Evolutionary conservation across 1,140 invertebrate genomes (phyloP).

Genomic region (Ceratina japonica): DNA sequence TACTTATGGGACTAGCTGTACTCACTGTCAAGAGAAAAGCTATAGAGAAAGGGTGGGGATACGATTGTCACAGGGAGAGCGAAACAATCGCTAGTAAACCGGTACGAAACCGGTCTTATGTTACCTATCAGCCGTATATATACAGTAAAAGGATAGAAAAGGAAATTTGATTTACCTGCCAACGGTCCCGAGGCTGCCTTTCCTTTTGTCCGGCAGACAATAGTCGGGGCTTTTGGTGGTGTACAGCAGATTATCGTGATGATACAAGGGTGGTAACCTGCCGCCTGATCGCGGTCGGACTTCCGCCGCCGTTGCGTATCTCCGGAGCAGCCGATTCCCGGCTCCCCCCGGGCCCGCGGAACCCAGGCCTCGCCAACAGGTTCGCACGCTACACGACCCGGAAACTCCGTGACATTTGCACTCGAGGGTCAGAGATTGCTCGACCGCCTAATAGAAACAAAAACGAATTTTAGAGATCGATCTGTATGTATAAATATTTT

Average conservation of each 20-base stretch:
- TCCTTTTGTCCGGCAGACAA: constrained; percentile 82
- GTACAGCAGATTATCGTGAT: constrained; percentile 82
- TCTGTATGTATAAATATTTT: not conserved
- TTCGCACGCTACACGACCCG: constrained; percentile 84
- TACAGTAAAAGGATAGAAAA: not conserved
- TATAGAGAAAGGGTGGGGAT: not conserved
- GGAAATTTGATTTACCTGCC: constrained; percentile 79
- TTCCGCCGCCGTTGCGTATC: constrained; percentile 76
- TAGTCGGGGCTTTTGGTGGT: constrained; percentile 85
- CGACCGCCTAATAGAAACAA: constrained; percentile 75
- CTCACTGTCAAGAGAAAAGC: not conserved
- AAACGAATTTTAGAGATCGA: not conserved
- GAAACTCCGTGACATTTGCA: constrained; percentile 87
- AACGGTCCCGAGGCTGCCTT: constrained; percentile 83
- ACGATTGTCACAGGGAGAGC: not conserved
- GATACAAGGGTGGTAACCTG: constrained; percentile 74
- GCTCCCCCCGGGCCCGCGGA: constrained; percentile 75
- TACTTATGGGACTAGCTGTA: no score
- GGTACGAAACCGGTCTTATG: not conserved
- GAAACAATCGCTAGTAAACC: constrained; percentile 4
- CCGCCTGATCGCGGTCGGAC: constrained; percentile 75
- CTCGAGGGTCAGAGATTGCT: constrained; percentile 80
- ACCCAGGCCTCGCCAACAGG: constrained; percentile 83
- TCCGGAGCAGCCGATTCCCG: constrained; percentile 75
- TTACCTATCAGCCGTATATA: not conserved